These are phyloP conservation scores for Chrysaora quinquecirrha DNA, from an alignment of 30 jellyfish, hydroid and myxozoan species.

Conservation along the genomic window DNA sequence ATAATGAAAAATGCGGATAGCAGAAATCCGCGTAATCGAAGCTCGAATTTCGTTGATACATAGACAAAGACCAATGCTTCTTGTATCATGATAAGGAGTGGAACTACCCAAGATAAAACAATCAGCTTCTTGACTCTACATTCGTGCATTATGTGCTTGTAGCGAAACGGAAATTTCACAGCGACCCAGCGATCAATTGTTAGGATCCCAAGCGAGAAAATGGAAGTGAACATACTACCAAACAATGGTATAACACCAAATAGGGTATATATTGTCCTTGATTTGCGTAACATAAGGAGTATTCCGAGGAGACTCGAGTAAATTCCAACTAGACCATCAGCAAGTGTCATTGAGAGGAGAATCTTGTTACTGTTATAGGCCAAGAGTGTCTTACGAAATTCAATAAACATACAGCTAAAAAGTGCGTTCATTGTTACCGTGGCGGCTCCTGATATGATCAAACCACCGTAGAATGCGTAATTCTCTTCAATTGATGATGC, in stretches of 20 bases:
- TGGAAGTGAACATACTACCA: conserved; percentile 59
- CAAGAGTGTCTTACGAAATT: no score
- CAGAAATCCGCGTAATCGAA: conserved; percentile 42
- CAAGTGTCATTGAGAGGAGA: conserved; percentile 61
- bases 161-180: conserved; percentile 40
- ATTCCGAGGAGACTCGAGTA: conserved; percentile 32
- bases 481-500: no score
- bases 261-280: conserved; percentile 27
- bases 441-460: conserved; percentile 39
- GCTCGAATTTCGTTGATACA: conserved; percentile 22
- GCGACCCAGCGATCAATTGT: conserved; percentile 55
- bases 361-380: conserved; percentile 44
- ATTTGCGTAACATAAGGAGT: conserved; percentile 9
- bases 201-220: conserved; percentile 23
- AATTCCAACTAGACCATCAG: conserved; percentile 56
- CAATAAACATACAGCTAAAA: no score
- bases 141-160: conserved; percentile 11
- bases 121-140: conserved; percentile 7
- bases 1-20: conserved; percentile 17
- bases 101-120: conserved; percentile 21
- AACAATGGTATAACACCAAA: conserved; percentile 40
- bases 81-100: conserved; percentile 21
- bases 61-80: conserved; percentile 16
- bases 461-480: conserved; percentile 33
- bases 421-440: conserved; percentile 34